Evolutionary conservation across 23 tunicate species (phyloP).

Genomic region (Halocynthia aurantium): DNA sequence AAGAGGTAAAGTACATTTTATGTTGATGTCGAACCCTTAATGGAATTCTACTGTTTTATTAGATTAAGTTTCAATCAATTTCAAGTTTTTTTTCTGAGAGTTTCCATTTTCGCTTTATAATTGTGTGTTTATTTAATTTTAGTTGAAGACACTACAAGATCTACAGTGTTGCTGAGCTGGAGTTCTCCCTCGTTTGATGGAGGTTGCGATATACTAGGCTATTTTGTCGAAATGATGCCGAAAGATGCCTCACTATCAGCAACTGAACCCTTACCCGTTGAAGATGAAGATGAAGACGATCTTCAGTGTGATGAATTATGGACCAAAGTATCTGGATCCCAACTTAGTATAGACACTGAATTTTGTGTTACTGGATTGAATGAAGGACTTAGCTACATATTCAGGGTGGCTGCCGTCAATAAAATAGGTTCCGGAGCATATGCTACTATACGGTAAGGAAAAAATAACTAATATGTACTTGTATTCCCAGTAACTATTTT

Average conservation of each 20-base stretch:
- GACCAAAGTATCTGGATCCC: slow-evolving; percentile 68
- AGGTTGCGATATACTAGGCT: slow-evolving; percentile 74
- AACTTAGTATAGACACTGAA: slow-evolving; percentile 34
- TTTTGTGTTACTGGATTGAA: slow-evolving; percentile 56
- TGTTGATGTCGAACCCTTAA: background rate
- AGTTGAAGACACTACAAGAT: slow-evolving; percentile 76
- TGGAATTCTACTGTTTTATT: too few relatives aligned
- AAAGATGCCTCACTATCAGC: background rate
- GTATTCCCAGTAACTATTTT: background rate
- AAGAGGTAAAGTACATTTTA: background rate
- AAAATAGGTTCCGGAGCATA: slow-evolving; percentile 64
- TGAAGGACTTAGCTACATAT: slow-evolving; percentile 42
- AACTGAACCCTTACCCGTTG: background rate
- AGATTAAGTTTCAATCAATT: too few relatives aligned
- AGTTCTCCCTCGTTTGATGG: slow-evolving; percentile 73
- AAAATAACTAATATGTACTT: background rate
- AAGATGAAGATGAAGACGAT: background rate
- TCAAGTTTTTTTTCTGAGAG: background rate
- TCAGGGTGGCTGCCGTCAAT: slow-evolving; percentile 96
- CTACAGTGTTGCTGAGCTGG: slow-evolving; percentile 77
- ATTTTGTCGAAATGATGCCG: slow-evolving; percentile 61
- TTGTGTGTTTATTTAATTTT: background rate
- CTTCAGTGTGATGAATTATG: slow-evolving; percentile 41
- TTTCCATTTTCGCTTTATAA: background rate
- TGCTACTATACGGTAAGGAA: slow-evolving; percentile 22